phyloP scores from a whole-genome alignment of 92 coral and sea anemone genomes.

The Nematostella vectensis region DNA sequence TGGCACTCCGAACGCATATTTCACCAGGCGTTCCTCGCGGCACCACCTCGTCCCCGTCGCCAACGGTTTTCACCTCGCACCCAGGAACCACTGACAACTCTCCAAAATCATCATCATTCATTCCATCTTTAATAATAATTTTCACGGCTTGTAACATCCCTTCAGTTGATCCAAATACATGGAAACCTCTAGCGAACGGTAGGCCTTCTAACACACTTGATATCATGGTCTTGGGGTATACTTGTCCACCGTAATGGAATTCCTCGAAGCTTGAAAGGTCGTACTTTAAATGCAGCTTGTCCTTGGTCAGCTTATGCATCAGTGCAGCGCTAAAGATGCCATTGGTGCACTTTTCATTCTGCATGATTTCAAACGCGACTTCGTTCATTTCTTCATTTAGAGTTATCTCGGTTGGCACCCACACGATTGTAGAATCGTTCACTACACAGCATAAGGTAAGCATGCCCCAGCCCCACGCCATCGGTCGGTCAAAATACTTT shows the following conservation, averaged over 20 bases:
- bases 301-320: background rate
- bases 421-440: background rate
- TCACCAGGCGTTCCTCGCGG: constrained; percentile 24
- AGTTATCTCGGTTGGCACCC: constrained; percentile 5
- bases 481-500: background rate
- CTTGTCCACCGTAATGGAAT: background rate
- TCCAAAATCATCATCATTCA: constrained; percentile 2
- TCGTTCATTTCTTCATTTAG: background rate
- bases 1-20: constrained; percentile 14
- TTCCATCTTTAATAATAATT: background rate
- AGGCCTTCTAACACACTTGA: background rate
- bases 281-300: constrained; percentile 4
- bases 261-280: constrained; percentile 1
- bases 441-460: too few species aligned
- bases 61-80: constrained; percentile 18
- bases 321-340: background rate
- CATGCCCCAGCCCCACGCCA: background rate
- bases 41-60: constrained; percentile 6
- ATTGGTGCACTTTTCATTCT: constrained; percentile 4
- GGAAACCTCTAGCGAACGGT: background rate
- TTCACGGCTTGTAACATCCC: background rate
- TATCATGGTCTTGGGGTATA: background rate
- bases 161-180: background rate
- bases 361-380: background rate
- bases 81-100: constrained; percentile 10